phyloP scores from a whole-genome alignment of 2,113 vertebrate genomes.

The Rhea americana region DNA sequence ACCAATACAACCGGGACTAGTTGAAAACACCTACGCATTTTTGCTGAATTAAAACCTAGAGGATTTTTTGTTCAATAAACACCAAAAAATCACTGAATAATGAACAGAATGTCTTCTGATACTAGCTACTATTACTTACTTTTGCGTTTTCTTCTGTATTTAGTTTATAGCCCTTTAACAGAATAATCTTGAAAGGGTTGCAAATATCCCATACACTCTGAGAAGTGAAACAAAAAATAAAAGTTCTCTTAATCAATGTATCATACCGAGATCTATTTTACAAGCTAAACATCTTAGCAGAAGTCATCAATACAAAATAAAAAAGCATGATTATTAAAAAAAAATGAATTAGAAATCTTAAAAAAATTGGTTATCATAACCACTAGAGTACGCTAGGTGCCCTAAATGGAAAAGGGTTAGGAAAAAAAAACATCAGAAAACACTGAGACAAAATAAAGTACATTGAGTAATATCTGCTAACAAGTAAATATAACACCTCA shows the following conservation, averaged over 20 bases:
- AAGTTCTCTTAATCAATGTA: background rate
- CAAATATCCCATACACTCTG: constrained; percentile 90
- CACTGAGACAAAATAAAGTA: background rate
- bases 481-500: background rate
- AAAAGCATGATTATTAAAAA: background rate
- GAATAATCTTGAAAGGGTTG: constrained; percentile 85
- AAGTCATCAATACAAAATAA: background rate
- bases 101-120: background rate
- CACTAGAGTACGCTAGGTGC: background rate
- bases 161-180: constrained; percentile 91
- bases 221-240: constrained; percentile 38
- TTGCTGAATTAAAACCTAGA: background rate
- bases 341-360: background rate
- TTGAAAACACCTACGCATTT: background rate
- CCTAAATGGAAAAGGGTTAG: background rate
- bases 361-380: background rate
- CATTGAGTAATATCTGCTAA: background rate
- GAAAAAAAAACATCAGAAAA: background rate
- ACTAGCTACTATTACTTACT: constrained; percentile 75
- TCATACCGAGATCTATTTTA: background rate
- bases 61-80: background rate
- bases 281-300: background rate
- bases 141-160: constrained; percentile 95
- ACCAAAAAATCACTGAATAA: background rate
- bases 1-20: background rate